These are phyloP conservation scores for Thamnophis elegans DNA, from an alignment of 2,797 vertebrate species.

Conservation along the genomic window DNA sequence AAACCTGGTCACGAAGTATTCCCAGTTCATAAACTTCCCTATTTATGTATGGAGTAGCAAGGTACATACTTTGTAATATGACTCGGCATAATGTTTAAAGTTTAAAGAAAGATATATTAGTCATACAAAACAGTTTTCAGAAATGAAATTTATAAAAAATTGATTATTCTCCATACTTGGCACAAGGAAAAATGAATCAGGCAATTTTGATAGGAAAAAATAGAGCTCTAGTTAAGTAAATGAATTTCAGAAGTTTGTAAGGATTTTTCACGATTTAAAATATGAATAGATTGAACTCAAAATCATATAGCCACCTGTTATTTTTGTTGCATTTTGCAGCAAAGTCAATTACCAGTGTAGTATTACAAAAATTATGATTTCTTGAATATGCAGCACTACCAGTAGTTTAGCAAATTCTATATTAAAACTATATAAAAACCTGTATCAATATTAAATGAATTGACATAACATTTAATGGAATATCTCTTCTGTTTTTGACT, in stretches of 20 bases:
- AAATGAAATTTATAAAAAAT: neutral
- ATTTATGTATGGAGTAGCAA: constrained; percentile 99
- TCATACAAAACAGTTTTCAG: neutral
- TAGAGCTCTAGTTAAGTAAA: neutral
- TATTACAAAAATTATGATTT: neutral
- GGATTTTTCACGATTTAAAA: neutral
- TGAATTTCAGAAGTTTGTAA: neutral
- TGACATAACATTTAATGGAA: neutral
- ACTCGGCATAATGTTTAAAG: neutral
- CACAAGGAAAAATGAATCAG: neutral
- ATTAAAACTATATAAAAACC: neutral
- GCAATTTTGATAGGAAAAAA: neutral
- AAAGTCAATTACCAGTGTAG: neutral
- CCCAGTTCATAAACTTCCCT: constrained; percentile 98
- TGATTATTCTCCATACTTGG: neutral
- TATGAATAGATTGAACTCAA: neutral
- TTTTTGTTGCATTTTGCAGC: neutral
- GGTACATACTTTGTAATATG: constrained; percentile 68
- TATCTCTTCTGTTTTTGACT: neutral
- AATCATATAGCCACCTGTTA: neutral
- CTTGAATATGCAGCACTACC: neutral
- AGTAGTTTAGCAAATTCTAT: neutral
- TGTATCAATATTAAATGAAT: neutral
- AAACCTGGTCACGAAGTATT: constrained; percentile 95
- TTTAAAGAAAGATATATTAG: neutral